These are phyloP conservation scores for Buathra laborator DNA, from an alignment of 2,888 invertebrate species.

Conservation along the genomic window DNA sequence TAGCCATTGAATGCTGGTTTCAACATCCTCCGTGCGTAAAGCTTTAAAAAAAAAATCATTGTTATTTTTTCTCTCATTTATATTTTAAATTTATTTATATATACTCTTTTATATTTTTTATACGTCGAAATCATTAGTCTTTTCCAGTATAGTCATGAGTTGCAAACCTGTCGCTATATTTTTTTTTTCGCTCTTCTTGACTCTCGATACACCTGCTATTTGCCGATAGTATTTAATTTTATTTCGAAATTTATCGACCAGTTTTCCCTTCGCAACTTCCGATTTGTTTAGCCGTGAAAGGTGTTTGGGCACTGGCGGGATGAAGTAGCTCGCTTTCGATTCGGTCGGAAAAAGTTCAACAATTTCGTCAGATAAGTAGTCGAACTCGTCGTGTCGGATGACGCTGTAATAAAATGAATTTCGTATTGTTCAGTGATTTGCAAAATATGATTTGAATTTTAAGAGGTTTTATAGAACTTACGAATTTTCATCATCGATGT, in stretches of 20 bases:
- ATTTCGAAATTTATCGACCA: constrained; percentile 52
- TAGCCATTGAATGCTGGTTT: constrained; percentile 5
- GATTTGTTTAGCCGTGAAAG: constrained; percentile 35
- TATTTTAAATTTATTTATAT: neutral
- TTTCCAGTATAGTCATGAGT: neutral
- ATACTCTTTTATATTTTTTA: too few relatives aligned
- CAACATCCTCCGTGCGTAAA: constrained; percentile 3
- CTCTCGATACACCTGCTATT: too few relatives aligned
- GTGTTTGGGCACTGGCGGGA: constrained; percentile 31
- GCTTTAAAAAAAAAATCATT: neutral
- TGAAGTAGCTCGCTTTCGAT: constrained; percentile 42
- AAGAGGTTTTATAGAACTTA: neutral
- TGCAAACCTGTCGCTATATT: too few relatives aligned
- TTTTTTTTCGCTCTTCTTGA: too few relatives aligned
- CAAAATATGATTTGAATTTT: neutral
- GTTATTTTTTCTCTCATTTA: neutral
- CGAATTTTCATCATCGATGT: neutral
- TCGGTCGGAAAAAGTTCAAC: constrained; percentile 44
- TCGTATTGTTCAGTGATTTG: neutral
- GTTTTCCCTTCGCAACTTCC: constrained; percentile 35
- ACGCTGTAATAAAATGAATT: constrained; percentile 10
- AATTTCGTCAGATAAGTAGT: constrained; percentile 42
- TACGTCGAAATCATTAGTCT: too few relatives aligned
- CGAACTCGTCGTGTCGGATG: constrained; percentile 33
- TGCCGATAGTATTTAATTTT: constrained; percentile 47